A percentile compares a stretch with the other conserved stretches of the same genome.
These are phyloP conservation scores for Polyodon spathula DNA, from an alignment of 2,113 vertebrate genomes.

Conservation along the genomic window DNA sequence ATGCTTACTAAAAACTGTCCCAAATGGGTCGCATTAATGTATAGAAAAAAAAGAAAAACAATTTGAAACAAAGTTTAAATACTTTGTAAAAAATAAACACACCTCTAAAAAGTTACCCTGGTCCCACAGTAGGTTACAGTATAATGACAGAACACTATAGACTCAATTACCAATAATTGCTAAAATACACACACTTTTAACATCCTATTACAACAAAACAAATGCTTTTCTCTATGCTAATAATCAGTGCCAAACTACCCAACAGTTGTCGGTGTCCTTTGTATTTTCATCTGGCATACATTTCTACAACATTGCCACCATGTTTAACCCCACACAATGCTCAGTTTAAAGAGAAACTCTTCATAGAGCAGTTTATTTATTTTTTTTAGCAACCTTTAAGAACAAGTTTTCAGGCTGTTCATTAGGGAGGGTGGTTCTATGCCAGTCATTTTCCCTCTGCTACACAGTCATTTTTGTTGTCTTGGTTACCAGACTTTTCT, in stretches of 20 bases:
- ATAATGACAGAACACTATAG: not conserved
- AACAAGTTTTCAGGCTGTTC: not conserved
- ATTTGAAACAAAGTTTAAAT: no score
- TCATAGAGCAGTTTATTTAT: not conserved
- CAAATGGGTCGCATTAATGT: no score
- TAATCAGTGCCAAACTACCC: no score
- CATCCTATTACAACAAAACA: no score
- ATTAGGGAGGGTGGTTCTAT: not conserved
- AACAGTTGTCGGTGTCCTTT: no score
- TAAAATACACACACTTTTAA: no score
- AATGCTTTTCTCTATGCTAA: no score
- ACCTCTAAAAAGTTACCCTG: not conserved
- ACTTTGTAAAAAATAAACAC: no score
- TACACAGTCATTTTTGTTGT: constrained; percentile 26
- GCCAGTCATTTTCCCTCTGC: not conserved
- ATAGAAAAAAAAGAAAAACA: no score
- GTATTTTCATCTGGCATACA: no score
- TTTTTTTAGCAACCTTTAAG: not conserved
- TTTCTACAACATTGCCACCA: not conserved
- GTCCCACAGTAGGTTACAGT: not conserved
- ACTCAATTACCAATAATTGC: no score
- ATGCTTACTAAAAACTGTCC: no score
- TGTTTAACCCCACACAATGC: not conserved
- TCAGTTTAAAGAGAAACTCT: not conserved
- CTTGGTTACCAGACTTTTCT: constrained; percentile 34